Evolutionary conservation across 2,888 invertebrate genomes (phyloP), one percentile per base, ranked within the genome.

Genomic region (Sesia apiformis): DNA sequence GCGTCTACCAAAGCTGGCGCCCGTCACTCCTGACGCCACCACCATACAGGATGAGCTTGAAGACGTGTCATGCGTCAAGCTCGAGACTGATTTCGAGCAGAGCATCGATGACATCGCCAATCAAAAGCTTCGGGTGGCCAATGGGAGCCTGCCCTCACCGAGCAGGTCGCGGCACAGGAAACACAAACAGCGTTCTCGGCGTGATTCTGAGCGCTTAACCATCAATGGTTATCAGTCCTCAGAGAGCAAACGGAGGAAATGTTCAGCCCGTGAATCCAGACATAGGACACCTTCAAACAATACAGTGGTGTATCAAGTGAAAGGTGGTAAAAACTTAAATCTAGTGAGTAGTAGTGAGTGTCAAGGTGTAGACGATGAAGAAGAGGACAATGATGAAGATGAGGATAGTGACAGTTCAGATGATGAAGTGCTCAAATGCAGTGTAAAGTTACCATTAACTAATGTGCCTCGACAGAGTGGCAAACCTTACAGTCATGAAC

Each of bases 401-500:
- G 66, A 65, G 54, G 62, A 78, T 57, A 77, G 76, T 72, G 80
- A 78, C 64, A 87, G 84, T 79, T 88, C 88, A 50, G 88, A 87
- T 50, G 88, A 88, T 76, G 87, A 87, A 78, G 79, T 85, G 75
- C 78, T 88, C 70, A 77, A 81, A 69, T 79, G 63, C 74, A 84
- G 81, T 83, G 80, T 82, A 66, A 87, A 85, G 85, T 85, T 88
- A 84, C 87, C 85, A 58, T 72, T 84, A 76, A 76, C 78, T 66
- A 83, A 74, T 71, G 70, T 84, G 70, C 76, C 75, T 54, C 74
- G 84, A 53, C 83, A 81, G 61, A 86, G 86, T 79, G 90, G 90
- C 61, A 90, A 90, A 78, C 90, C 90, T 49, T 90, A 84, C 84
- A 90, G 89, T 80, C 90, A 90, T 83, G 79, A 88, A 85, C 88